Conservation (phyloP, 2,888 invertebrate genomes). For the Caenorhabditis drosophilae region DNA sequence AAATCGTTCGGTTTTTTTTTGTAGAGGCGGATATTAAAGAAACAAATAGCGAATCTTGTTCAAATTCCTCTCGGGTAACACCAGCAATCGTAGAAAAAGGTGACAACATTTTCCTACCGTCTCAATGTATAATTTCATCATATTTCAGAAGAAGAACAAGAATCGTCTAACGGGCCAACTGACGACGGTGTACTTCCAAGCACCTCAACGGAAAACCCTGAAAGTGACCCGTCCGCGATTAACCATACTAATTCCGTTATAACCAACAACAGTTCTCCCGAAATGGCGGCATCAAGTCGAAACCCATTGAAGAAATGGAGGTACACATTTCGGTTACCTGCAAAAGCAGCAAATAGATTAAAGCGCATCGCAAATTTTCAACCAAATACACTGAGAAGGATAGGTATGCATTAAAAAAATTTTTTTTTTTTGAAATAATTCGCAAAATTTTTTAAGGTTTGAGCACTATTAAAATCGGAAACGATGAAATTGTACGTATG, state of each 20-base stretch:
- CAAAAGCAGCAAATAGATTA: conserved; percentile 43
- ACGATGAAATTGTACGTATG: conserved; percentile 17
- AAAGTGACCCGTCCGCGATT: not conserved
- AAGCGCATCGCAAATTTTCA: conserved; percentile 49
- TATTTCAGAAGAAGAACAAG: not conserved
- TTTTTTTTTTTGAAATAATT: not conserved
- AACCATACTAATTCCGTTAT: not conserved
- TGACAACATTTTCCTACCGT: too few species aligned
- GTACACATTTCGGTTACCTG: conserved; percentile 33
- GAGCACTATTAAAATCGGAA: conserved; percentile 9
- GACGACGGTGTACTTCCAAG: conserved; percentile 31
- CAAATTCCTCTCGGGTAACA: not conserved
- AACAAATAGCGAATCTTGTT: conserved; percentile 1
- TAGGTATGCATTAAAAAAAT: conserved; percentile 26
- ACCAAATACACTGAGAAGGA: conserved; percentile 41
- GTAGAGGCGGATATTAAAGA: too few species aligned
- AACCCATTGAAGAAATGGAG: conserved; percentile 17
- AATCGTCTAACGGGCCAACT: conserved; percentile 20
- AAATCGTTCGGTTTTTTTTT: too few species aligned
- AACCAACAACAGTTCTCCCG: not conserved
- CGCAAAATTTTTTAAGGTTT: not conserved
- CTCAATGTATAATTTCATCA: too few species aligned
- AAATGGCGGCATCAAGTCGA: conserved; percentile 19
- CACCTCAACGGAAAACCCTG: conserved; percentile 11
- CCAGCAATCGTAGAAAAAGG: too few species aligned